phyloP scores from a whole-genome alignment of 2,888 invertebrate genomes.

The Drosophila kanekoi region DNA sequence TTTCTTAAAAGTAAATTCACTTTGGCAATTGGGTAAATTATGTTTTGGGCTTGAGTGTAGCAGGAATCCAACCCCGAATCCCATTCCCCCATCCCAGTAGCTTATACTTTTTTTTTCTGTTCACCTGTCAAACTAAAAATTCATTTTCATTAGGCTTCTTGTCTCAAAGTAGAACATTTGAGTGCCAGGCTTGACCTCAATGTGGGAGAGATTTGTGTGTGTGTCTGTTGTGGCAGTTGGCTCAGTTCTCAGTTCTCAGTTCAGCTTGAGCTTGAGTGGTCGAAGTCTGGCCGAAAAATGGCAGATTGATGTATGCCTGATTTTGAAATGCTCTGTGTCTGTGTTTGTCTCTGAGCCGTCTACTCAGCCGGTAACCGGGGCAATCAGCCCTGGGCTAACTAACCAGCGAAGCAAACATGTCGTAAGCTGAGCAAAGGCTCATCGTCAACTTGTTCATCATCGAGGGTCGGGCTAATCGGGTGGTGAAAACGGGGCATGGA shows the following conservation, averaged over 20 bases:
- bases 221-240: constrained; percentile 18
- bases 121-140: constrained; percentile 46
- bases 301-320: constrained; percentile 48
- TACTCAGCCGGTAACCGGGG: constrained; percentile 31
- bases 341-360: not conserved
- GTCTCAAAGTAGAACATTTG: not conserved
- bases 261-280: constrained; percentile 22
- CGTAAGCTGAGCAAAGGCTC: constrained; percentile 28
- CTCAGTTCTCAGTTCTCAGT: constrained; percentile 12
- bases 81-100: not conserved
- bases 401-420: constrained; percentile 38
- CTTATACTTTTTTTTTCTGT: constrained; percentile 1
- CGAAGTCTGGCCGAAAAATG: constrained; percentile 28
- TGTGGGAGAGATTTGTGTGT: constrained; percentile 4
- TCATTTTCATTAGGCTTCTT: constrained; percentile 65
- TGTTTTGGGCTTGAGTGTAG: constrained; percentile 6
- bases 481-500: constrained; percentile 13
- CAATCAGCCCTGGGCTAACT: constrained; percentile 28
- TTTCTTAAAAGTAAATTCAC: too few relatives aligned
- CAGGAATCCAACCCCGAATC: not conserved
- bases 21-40: too few relatives aligned
- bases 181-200: not conserved
- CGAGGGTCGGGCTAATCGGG: constrained; percentile 31
- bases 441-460: constrained; percentile 30
- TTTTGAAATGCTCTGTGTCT: constrained; percentile 34